These are phyloP conservation scores for Diplodus sargus DNA, from an alignment of 2,797 vertebrate genomes.

Conservation along the genomic window DNA sequence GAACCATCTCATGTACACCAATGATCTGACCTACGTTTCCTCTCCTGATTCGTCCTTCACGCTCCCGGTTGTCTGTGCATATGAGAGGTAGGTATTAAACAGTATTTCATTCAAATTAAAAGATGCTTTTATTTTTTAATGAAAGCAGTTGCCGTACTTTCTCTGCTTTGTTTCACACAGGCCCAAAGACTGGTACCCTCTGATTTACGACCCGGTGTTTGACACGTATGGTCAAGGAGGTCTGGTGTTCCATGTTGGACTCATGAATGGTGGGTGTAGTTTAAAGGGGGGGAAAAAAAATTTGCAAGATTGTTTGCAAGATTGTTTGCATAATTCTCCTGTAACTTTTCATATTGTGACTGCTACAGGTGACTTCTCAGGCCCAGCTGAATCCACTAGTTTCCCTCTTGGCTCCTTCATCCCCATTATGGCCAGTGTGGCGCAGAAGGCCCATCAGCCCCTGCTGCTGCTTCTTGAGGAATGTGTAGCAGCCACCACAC, in stretches of 20 bases:
- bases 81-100: slow-evolving; percentile 65
- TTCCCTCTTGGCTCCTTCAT: slow-evolving; percentile 82
- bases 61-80: slow-evolving; percentile 73
- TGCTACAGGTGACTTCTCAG: slow-evolving; percentile 80
- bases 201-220: slow-evolving; percentile 70
- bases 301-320: too few species aligned
- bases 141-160: not conserved
- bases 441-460: slow-evolving; percentile 75
- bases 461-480: slow-evolving; percentile 85
- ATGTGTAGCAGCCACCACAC: slow-evolving; percentile 74
- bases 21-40: slow-evolving; percentile 67
- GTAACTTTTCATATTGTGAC: not conserved
- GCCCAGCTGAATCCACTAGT: slow-evolving; percentile 42
- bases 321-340: too few species aligned
- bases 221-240: slow-evolving; percentile 64
- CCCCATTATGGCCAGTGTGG: slow-evolving; percentile 81
- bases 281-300: too few species aligned
- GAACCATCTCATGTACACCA: slow-evolving; percentile 68
- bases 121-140: not conserved
- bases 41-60: slow-evolving; percentile 26
- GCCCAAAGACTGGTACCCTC: slow-evolving; percentile 73
- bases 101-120: not conserved
- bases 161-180: slow-evolving; percentile 46
- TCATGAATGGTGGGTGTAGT: slow-evolving; percentile 79
- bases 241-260: slow-evolving; percentile 72